phyloP scores from a whole-genome alignment of 2,797 vertebrate species.

The Brachyalestes nurse region DNA sequence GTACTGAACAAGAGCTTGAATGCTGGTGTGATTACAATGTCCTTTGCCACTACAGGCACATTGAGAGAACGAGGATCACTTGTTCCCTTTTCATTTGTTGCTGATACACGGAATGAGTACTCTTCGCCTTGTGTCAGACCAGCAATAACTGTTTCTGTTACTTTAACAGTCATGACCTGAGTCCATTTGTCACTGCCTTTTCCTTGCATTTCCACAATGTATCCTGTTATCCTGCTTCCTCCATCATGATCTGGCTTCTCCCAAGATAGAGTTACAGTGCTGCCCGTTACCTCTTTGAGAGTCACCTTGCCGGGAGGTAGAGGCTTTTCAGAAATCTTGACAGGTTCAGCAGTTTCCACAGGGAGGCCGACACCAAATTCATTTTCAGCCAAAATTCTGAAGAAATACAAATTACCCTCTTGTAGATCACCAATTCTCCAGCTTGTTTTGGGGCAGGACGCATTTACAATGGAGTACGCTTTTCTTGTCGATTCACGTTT shows the following conservation, averaged over 20 bases:
- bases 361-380: conserved; percentile 93
- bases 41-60: conserved; percentile 91
- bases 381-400: conserved; percentile 98
- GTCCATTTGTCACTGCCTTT: conserved; percentile 94
- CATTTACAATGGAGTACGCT: conserved; percentile 91
- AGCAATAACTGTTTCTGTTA: conserved; percentile 87
- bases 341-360: conserved; percentile 85
- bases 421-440: conserved; percentile 92
- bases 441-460: conserved; percentile 93
- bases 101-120: conserved; percentile 91
- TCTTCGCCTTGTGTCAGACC: conserved; percentile 92
- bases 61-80: conserved; percentile 92
- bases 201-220: conserved; percentile 95
- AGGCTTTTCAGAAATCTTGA: conserved; percentile 94
- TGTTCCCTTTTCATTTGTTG: conserved; percentile 96
- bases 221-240: conserved; percentile 95
- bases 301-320: conserved; percentile 93
- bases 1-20: conserved; percentile 89
- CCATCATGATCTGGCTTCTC: conserved; percentile 98
- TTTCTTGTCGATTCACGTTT: conserved; percentile 95
- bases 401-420: conserved; percentile 94
- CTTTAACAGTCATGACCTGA: conserved; percentile 87
- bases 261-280: conserved; percentile 89
- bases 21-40: conserved; percentile 88
- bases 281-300: conserved; percentile 93